Evolutionary conservation across 2,113 vertebrate genomes (phyloP).

Genomic region (Oreochromis aureus): DNA sequence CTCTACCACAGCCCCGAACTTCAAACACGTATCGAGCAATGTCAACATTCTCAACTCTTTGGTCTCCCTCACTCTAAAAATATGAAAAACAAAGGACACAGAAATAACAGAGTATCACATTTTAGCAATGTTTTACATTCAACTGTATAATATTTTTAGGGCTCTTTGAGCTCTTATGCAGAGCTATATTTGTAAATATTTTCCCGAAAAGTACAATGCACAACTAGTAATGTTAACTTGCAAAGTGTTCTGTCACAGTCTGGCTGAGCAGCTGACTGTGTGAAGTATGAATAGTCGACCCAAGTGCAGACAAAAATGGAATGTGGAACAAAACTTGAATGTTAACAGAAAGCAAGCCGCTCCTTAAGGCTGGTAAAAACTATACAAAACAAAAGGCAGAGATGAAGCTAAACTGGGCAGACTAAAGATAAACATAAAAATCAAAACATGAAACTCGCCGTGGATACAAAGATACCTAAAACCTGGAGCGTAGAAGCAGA

Average conservation of each 20-base stretch:
- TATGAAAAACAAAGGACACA: not conserved
- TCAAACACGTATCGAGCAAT: not conserved
- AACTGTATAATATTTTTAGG: not conserved
- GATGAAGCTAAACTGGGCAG: not conserved
- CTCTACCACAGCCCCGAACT: not conserved
- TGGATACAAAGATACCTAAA: not conserved
- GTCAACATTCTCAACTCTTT: not conserved
- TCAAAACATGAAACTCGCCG: not conserved
- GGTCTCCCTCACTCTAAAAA: not conserved
- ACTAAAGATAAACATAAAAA: not conserved
- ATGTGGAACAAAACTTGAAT: too few relatives aligned
- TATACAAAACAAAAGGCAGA: not conserved
- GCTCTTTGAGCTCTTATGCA: not conserved
- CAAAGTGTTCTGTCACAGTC: too few relatives aligned
- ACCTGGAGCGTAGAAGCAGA: not conserved
- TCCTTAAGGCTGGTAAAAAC: too few relatives aligned
- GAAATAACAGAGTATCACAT: fast-evolving
- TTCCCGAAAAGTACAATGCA: fast-evolving
- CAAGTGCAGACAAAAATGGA: too few relatives aligned
- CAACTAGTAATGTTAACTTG: too few relatives aligned
- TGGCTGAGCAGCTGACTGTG: too few relatives aligned
- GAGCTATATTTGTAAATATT: not conserved
- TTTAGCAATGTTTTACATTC: not conserved
- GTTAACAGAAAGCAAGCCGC: too few relatives aligned
- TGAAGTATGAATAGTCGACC: too few relatives aligned